phyloP scores from a whole-genome alignment of 2,113 vertebrate genomes.

The Vicugna pacos region DNA sequence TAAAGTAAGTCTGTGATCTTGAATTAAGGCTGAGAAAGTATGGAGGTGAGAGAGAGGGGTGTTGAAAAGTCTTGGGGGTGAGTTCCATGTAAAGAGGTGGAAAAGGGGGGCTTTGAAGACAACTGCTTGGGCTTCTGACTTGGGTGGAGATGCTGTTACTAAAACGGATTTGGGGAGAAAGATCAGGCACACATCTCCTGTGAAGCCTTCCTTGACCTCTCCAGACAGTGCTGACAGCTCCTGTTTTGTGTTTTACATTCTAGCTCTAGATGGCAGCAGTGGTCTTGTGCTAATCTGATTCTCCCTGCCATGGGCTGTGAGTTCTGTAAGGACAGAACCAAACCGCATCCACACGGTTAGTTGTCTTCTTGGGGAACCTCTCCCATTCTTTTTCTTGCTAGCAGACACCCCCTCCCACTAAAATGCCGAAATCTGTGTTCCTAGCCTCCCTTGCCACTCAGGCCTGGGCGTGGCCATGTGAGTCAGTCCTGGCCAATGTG shows the following conservation, averaged over 20 bases:
- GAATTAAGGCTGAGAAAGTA: not conserved
- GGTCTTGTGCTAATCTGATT: not conserved
- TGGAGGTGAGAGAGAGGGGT: not conserved
- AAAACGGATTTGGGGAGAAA: not conserved
- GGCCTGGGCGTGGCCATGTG: not conserved
- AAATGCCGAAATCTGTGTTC: not conserved
- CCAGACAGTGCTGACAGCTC: not conserved
- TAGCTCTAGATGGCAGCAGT: slow-evolving; percentile 1
- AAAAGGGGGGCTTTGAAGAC: not conserved
- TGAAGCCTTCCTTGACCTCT: not conserved
- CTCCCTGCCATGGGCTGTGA: not conserved
- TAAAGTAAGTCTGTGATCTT: not conserved
- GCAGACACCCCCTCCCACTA: not conserved
- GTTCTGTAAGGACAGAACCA: not conserved
- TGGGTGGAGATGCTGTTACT: not conserved
- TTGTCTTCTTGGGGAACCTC: not conserved
- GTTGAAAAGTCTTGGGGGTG: not conserved
- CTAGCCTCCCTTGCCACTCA: not conserved
- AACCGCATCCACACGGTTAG: not conserved
- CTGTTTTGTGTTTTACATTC: not conserved
- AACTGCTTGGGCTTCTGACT: not conserved
- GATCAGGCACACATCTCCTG: rapidly evolving
- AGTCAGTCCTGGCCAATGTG: not conserved
- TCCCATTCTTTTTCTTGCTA: not conserved
- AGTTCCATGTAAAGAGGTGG: not conserved